A percentile compares a stretch with the other conserved stretches of the same genome.
Evolutionary conservation across 2,113 vertebrate species (phyloP).

Genomic region (Siniperca chuatsi): DNA sequence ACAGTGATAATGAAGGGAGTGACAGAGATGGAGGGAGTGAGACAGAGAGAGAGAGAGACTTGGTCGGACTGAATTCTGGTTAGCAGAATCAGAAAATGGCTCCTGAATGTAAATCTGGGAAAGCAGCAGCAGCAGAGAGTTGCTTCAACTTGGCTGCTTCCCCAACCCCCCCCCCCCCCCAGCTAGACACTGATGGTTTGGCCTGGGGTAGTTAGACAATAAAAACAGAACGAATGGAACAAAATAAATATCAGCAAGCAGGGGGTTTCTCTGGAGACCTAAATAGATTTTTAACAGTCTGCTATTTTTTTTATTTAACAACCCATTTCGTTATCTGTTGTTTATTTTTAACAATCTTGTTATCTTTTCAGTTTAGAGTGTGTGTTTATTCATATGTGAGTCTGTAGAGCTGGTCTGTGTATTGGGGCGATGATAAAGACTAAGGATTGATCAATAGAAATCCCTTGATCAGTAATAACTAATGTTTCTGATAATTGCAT

Average conservation of each 20-base stretch:
- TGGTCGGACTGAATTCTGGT: conserved; percentile 66
- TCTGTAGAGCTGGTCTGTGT: conserved; percentile 9
- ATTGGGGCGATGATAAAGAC: conserved; percentile 19
- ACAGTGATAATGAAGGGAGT: conserved; percentile 77
- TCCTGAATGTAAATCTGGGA: conserved; percentile 73
- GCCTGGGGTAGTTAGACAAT: conserved; percentile 70
- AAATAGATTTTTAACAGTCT: conserved; percentile 62
- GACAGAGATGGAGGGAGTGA: conserved; percentile 57
- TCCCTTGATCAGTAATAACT: conserved; percentile 36
- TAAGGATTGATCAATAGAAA: conserved; percentile 23
- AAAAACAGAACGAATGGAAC: conserved; percentile 59
- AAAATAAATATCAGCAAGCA: conserved; percentile 73
- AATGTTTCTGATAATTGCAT: conserved; percentile 26
- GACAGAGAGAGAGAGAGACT: conserved; percentile 45
- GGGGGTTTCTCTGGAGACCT: conserved; percentile 60
- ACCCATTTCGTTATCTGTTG: conserved; percentile 28
- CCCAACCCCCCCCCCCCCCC: conserved; percentile 22
- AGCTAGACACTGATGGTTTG: conserved; percentile 66
- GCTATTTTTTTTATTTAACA: conserved; percentile 47
- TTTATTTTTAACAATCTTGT: conserved; percentile 44
- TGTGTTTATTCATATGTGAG: conserved; percentile 3
- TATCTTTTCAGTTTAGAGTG: conserved; percentile 25
- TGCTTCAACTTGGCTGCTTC: conserved; percentile 66
- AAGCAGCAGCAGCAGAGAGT: conserved; percentile 71
- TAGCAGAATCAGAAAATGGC: conserved; percentile 71